Conservation (phyloP, 1,140 invertebrate genomes). For the Heterodera carotae region DNA sequence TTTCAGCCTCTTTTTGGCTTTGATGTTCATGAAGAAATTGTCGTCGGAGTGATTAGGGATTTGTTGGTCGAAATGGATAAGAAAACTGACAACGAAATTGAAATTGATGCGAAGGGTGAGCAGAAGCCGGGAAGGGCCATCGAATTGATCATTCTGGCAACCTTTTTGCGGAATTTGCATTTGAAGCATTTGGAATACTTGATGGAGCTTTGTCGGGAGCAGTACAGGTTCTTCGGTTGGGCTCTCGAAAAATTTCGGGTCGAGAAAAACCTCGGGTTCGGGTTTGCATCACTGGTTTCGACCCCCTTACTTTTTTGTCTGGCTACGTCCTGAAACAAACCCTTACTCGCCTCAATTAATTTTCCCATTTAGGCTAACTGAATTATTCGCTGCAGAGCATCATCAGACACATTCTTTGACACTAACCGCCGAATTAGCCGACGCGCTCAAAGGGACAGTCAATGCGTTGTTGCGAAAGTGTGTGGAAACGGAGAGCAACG, state of each 20-base stretch:
- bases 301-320: too few species aligned
- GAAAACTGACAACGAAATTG: constrained; percentile 15
- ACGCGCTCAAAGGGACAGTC: constrained; percentile 8
- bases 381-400: constrained; percentile 1
- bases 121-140: neutral
- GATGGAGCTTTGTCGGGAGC: constrained; percentile 50
- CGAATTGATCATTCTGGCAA: constrained; percentile 28
- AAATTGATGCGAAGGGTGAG: constrained; percentile 7
- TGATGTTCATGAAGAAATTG: constrained; percentile 46
- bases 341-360: constrained; percentile 1
- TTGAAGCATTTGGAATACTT: constrained; percentile 48
- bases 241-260: too few species aligned
- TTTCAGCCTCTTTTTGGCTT: constrained; percentile 42
- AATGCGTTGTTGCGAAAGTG: constrained; percentile 26
- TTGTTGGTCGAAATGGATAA: constrained; percentile 32
- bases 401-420: neutral
- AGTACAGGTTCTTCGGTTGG: constrained; percentile 45
- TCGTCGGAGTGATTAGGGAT: constrained; percentile 39
- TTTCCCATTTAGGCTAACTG: constrained; percentile 18
- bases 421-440: constrained; percentile 8
- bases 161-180: constrained; percentile 35
- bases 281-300: too few species aligned
- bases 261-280: too few species aligned
- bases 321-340: too few species aligned
- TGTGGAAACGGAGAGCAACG: constrained; percentile 12